phyloP scores from a whole-genome alignment of 2,113 vertebrate species.

The Myocastor coypus region DNA sequence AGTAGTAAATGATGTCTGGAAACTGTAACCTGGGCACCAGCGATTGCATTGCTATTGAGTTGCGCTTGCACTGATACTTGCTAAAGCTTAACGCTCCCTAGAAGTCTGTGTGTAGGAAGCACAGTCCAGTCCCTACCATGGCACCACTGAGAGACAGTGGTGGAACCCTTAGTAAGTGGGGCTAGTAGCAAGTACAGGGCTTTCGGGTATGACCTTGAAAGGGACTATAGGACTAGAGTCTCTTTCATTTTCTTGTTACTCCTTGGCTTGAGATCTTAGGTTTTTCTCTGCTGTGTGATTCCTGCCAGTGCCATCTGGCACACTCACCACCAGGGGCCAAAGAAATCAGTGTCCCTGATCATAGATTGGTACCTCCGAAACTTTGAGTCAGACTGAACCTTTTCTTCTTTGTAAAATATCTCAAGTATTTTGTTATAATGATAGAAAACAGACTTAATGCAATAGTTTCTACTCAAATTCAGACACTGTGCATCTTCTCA shows the following conservation, averaged over 20 bases:
- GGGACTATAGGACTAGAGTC: not conserved
- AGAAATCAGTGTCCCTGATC: not conserved
- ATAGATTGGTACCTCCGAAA: not conserved
- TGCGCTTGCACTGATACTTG: not conserved
- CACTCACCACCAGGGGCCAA: not conserved
- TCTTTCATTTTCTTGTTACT: not conserved
- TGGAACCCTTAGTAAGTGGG: not conserved
- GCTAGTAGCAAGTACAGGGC: not conserved
- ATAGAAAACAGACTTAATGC: not conserved
- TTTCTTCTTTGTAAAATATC: not conserved
- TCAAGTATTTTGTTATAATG: not conserved
- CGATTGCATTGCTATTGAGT: not conserved
- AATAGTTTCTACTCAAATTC: not conserved
- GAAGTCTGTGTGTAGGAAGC: not conserved
- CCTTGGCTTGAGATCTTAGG: too few species aligned
- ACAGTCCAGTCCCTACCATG: not conserved
- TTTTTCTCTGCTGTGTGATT: not conserved
- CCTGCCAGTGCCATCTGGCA: not conserved
- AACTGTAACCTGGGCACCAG: not conserved
- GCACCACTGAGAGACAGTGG: not conserved
- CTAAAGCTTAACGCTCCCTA: not conserved
- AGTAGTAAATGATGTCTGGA: not conserved
- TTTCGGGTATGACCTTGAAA: not conserved
- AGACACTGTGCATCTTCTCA: not conserved
- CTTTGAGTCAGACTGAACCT: not conserved